A percentile compares a stretch with the other conserved stretches of the same genome.
phyloP scores from a whole-genome alignment of 2,797 vertebrate genomes.

The Aphelocoma californica region DNA sequence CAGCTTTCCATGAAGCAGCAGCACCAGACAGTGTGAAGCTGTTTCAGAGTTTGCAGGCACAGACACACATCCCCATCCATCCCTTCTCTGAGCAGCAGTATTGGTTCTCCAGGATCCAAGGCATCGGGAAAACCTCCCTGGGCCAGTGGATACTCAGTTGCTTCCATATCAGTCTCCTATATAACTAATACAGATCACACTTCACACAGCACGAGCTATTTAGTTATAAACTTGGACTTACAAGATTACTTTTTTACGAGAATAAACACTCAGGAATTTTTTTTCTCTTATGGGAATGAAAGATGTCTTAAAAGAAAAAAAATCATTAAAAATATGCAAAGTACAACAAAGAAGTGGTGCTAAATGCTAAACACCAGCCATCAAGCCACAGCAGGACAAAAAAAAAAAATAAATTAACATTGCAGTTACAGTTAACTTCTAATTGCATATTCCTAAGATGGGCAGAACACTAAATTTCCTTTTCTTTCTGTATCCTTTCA shows the following conservation, averaged over 20 bases:
- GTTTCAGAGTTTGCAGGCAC: neutral
- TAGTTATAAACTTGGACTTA: neutral
- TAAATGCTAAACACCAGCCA: neutral
- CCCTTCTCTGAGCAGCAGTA: neutral
- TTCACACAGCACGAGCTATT: neutral
- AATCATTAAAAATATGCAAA: neutral
- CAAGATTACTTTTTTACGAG: neutral
- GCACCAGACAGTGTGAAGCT: accelerated
- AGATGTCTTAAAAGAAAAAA: neutral
- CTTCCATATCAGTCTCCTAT: neutral
- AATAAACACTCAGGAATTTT: neutral
- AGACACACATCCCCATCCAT: neutral
- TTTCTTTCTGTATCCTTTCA: neutral
- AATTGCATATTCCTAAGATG: neutral
- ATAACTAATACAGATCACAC: accelerated
- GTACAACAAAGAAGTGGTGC: neutral
- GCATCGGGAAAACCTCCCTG: neutral
- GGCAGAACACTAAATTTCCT: neutral
- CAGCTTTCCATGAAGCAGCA: neutral
- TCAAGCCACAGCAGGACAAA: neutral
- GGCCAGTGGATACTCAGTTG: neutral
- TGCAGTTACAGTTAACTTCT: neutral
- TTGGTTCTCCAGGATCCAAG: neutral
- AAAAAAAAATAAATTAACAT: neutral
- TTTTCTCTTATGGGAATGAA: neutral